Evolutionary conservation across 1,140 invertebrate species (phyloP).

Genomic region (Zaprionus gabonicus): DNA sequence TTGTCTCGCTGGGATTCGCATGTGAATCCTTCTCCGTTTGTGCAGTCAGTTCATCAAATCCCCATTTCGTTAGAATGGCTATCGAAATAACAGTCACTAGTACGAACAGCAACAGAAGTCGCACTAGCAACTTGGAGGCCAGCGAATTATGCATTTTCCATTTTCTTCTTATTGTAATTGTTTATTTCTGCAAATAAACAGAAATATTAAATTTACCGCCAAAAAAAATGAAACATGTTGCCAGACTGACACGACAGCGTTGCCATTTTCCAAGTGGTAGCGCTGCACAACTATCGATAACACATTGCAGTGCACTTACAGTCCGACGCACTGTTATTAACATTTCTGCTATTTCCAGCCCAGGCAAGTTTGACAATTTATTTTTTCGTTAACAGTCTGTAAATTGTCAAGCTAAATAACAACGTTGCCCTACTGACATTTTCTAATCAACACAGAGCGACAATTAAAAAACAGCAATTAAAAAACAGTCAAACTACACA

Average conservation of each 20-base stretch:
- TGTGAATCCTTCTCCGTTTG: conserved; percentile 47
- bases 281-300: conserved; percentile 1
- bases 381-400: conserved; percentile 29
- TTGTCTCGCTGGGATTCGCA: conserved; percentile 59
- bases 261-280: not conserved
- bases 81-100: conserved; percentile 63
- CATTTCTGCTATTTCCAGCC: conserved; percentile 7
- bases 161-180: conserved; percentile 15
- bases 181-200: conserved; percentile 6
- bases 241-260: conserved; percentile 1
- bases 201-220: conserved; percentile 3
- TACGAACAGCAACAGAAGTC: conserved; percentile 68
- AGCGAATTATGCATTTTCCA: conserved; percentile 80
- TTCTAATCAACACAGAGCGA: conserved; percentile 18
- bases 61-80: conserved; percentile 67
- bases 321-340: conserved; percentile 1
- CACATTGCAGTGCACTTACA: conserved; percentile 4
- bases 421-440: conserved; percentile 34
- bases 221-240: not conserved
- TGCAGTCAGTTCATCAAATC: conserved; percentile 65
- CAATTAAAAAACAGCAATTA: conserved; percentile 8
- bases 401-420: conserved; percentile 36
- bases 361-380: conserved; percentile 8
- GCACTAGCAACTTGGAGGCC: conserved; percentile 62
- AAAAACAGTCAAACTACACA: conserved; percentile 8